These are phyloP conservation scores for Pelagia noctiluca DNA, from an alignment of 30 jellyfish, hydroid and myxozoan genomes.

Conservation along the genomic window DNA sequence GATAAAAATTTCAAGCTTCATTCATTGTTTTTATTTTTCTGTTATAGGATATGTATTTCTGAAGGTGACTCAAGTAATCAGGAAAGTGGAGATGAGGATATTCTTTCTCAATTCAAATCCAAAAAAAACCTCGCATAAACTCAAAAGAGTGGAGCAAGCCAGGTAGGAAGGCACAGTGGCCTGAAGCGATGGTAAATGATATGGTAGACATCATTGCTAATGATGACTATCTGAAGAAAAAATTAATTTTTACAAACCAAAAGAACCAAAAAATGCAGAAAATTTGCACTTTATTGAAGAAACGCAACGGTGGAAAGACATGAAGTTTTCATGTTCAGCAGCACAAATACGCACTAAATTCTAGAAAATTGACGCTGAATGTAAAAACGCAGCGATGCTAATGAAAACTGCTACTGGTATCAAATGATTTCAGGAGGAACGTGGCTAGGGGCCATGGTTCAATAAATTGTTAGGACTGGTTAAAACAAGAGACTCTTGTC, in stretches of 20 bases:
- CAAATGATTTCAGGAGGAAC: slow-evolving; percentile 53
- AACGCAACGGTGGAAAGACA: neutral
- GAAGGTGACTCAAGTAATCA: neutral
- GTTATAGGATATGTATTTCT: neutral
- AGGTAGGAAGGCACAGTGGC: slow-evolving; percentile 41
- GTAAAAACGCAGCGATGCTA: slow-evolving; percentile 60
- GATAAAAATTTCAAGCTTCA: neutral
- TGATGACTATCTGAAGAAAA: slow-evolving; percentile 34
- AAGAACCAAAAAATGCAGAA: slow-evolving; percentile 20
- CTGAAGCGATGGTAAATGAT: slow-evolving; percentile 39
- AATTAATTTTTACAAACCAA: slow-evolving; percentile 32
- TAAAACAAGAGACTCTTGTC: slow-evolving; percentile 53
- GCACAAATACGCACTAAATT: slow-evolving; percentile 27
- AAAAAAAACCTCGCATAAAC: slow-evolving; percentile 2
- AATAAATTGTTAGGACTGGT: slow-evolving; percentile 53
- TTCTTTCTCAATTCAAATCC: neutral
- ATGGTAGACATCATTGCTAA: slow-evolving; percentile 39
- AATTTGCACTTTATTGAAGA: slow-evolving; percentile 9
- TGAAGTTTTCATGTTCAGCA: slow-evolving; percentile 18
- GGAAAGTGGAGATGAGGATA: neutral
- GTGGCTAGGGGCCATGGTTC: slow-evolving; percentile 63
- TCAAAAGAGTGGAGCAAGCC: slow-evolving; percentile 18
- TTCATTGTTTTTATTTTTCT: too few species aligned
- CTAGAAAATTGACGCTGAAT: slow-evolving; percentile 49
- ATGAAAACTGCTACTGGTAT: slow-evolving; percentile 72